Evolutionary conservation across 2,797 vertebrate genomes (phyloP).

Genomic region (Sebastes baramenuke): DNA sequence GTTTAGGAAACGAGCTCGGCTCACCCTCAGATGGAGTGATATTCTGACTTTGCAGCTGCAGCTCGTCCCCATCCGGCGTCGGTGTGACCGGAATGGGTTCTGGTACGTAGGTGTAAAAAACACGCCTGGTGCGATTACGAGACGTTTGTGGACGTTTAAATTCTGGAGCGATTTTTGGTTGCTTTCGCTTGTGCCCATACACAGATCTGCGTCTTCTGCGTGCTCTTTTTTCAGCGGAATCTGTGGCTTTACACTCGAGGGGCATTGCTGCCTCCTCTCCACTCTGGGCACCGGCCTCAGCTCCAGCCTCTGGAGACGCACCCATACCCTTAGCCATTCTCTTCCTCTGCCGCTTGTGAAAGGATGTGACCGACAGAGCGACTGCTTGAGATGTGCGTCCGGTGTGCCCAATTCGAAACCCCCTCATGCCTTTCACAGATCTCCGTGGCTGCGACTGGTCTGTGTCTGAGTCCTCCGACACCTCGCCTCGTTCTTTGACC

Average conservation of each 20-base stretch:
- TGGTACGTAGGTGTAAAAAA: constrained; percentile 69
- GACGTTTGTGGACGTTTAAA: neutral
- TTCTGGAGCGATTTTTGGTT: neutral
- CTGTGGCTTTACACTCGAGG: constrained; percentile 29
- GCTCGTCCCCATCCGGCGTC: constrained; percentile 9
- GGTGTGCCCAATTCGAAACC: constrained; percentile 33
- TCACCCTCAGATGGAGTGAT: constrained; percentile 32
- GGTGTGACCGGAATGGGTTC: constrained; percentile 9
- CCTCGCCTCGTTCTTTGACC: constrained; percentile 40
- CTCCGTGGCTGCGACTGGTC: constrained; percentile 32
- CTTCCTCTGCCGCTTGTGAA: constrained; percentile 61
- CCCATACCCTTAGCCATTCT: constrained; percentile 46
- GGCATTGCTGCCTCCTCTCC: constrained; percentile 64
- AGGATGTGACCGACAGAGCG: constrained; percentile 33
- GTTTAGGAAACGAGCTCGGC: constrained; percentile 43
- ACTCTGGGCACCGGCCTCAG: constrained; percentile 55
- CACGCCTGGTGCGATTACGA: constrained; percentile 41
- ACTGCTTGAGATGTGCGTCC: constrained; percentile 41
- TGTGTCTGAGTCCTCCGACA: constrained; percentile 26
- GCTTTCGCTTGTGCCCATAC: constrained; percentile 62
- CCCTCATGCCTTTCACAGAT: constrained; percentile 28
- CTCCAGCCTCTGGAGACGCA: constrained; percentile 61
- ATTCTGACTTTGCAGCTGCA: constrained; percentile 39
- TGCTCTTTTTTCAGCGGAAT: constrained; percentile 21
- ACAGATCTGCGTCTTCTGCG: constrained; percentile 55